These are phyloP conservation scores for Zosterops hypoxanthus DNA, from an alignment of 2,113 vertebrate species.

Conservation along the genomic window DNA sequence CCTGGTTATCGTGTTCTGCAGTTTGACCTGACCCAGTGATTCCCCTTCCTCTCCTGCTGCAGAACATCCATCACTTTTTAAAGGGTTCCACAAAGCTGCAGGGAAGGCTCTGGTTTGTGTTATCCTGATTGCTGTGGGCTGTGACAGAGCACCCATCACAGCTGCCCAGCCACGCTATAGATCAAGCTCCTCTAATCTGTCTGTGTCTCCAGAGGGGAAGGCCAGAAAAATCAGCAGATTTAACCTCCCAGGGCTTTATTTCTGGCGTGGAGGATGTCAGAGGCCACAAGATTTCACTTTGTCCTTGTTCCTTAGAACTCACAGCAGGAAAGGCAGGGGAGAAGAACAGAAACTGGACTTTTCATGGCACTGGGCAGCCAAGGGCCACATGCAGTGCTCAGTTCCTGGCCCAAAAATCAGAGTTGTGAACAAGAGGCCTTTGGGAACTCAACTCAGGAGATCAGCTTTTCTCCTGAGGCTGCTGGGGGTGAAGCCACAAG, in stretches of 20 bases:
- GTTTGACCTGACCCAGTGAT: constrained; percentile 8
- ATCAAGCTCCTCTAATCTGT: constrained; percentile 42
- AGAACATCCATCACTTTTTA: constrained; percentile 41
- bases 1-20: constrained; percentile 22
- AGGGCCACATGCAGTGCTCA: accelerated
- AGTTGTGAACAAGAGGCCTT: not conserved
- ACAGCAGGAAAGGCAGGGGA: not conserved
- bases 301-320: not conserved
- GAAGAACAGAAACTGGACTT: not conserved
- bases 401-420: not conserved
- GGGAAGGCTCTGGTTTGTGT: constrained; percentile 48
- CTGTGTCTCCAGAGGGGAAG: constrained; percentile 8
- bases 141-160: constrained; percentile 54
- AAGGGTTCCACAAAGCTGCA: constrained; percentile 10
- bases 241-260: not conserved
- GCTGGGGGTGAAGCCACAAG: not conserved
- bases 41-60: not conserved
- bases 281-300: not conserved
- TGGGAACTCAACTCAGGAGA: not conserved
- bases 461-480: not conserved
- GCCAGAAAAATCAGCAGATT: not conserved
- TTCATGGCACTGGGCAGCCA: not conserved
- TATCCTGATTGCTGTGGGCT: constrained; percentile 17
- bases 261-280: not conserved
- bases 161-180: constrained; percentile 3